Evolutionary conservation across 2,797 vertebrate genomes (phyloP), one percentile per base, ranked within the genome.

Genomic region (Ctenopoma kingsleyae): DNA sequence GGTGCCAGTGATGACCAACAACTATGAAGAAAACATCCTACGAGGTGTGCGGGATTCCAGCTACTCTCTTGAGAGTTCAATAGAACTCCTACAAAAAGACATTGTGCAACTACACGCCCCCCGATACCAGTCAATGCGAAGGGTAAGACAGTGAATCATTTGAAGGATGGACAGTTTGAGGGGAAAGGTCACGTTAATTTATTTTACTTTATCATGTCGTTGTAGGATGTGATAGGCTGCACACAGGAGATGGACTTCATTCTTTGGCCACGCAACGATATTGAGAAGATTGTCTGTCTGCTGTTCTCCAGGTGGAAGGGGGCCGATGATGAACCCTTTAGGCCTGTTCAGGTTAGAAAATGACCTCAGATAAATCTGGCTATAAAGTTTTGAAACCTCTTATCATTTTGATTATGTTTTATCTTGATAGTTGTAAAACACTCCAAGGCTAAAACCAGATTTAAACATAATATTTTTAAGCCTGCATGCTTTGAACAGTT

Each of bases 211-310:
- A 0, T 41, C 3, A 0, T 77, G 3, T 61, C 20, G 20, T 71
- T 20, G 1, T 43, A 93, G 92, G 92, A 93, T 83, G 91, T 99
- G 86, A 99, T 99, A 56, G 98, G 98, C 94, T 99, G 98, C 95
- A 99, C 98, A 82, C 98, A 99, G 94, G 98, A 99, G 94, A 99
- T 99, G 98, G 98, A 99, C 94, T 99, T 99, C 94, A 99, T 99
- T 94, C 97, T 99, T 86, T 99, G 98, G 98, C 98, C 98, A 91
- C 97, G 98, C 86, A 99, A 99, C 54, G 98, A 99, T 89, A 99
- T 99, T 89, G 98, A 99, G 92, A 99, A 99, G 95, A 97, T 99
- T 90, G 98, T 99, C 91, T 99, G 98, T 96, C 97, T 99, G 95
- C 95, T 99, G 85, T 99, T 99, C 93, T 99, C 98, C 93, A 96